These are phyloP conservation scores for Zaprionus ghesquierei DNA, from an alignment of 1,140 invertebrate species.

Conservation along the genomic window DNA sequence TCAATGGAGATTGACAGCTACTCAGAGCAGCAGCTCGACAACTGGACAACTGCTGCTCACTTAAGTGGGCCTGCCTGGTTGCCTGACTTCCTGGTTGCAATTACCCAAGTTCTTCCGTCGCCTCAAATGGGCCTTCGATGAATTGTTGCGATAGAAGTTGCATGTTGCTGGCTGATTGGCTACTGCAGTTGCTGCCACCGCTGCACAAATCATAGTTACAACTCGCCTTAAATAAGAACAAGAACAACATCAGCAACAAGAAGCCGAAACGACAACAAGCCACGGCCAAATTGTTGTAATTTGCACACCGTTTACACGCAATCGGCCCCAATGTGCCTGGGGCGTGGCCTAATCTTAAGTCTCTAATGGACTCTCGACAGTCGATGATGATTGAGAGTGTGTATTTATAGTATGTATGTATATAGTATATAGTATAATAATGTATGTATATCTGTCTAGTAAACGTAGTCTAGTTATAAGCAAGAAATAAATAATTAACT, in stretches of 20 bases:
- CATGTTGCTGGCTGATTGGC: conserved; percentile 56
- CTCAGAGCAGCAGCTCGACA: neutral
- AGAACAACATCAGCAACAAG: conserved; percentile 21
- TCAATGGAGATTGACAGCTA: conserved; percentile 60
- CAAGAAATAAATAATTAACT: conserved; percentile 34
- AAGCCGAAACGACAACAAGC: conserved; percentile 6
- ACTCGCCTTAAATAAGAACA: conserved; percentile 17
- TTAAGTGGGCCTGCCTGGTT: conserved; percentile 25
- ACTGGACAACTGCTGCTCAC: conserved; percentile 1
- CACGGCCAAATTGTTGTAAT: conserved; percentile 64
- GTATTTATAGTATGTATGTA: conserved; percentile 30
- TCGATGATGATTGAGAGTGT: conserved; percentile 1
- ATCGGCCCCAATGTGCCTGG: conserved; percentile 32
- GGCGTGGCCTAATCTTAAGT: conserved; percentile 61
- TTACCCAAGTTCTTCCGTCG: conserved; percentile 44
- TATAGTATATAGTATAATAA: conserved; percentile 3
- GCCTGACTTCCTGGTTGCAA: conserved; percentile 50
- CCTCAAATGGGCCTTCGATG: conserved; percentile 39
- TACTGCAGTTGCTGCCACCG: conserved; percentile 22
- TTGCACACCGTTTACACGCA: conserved; percentile 68
- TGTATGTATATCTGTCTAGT: neutral
- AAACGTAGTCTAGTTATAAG: conserved; percentile 40
- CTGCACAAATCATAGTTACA: conserved; percentile 42
- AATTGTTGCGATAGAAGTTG: conserved; percentile 56
- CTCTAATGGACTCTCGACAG: conserved; percentile 29